phyloP scores from a whole-genome alignment of 2,113 vertebrate species.

The Pteronura brasiliensis region DNA sequence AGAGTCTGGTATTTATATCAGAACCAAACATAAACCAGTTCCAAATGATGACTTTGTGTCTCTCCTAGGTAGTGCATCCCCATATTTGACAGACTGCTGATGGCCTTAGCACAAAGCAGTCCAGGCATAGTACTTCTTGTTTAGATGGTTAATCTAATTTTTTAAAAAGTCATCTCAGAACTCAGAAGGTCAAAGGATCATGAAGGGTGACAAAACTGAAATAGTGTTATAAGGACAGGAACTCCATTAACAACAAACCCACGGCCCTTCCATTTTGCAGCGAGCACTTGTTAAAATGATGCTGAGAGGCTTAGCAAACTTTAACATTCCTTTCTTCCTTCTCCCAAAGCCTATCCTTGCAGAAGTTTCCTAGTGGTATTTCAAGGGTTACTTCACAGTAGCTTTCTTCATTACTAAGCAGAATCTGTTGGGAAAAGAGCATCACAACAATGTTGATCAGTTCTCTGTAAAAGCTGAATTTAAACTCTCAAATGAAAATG shows the following conservation, averaged over 20 bases:
- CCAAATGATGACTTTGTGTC: neutral
- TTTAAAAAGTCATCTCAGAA: neutral
- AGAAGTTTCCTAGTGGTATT: neutral
- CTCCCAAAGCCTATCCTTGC: neutral
- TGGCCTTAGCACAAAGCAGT: neutral
- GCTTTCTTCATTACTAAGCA: neutral
- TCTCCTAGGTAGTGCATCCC: neutral
- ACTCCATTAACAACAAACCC: neutral
- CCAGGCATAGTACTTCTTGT: neutral
- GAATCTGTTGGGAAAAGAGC: neutral
- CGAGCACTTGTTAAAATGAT: neutral
- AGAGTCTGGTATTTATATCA: neutral
- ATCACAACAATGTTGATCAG: neutral
- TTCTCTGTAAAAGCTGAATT: neutral
- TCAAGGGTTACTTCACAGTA: neutral
- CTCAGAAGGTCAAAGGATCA: neutral
- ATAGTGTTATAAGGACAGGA: neutral
- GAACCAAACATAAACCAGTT: neutral
- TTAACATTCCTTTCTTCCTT: neutral
- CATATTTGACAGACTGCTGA: neutral
- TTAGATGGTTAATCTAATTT: neutral
- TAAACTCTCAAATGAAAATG: neutral
- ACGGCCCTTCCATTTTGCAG: neutral
- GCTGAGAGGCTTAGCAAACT: neutral
- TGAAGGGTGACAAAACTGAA: neutral